Evolutionary conservation across 2,888 invertebrate species (phyloP).

Genomic region (Candidula unifasciata): DNA sequence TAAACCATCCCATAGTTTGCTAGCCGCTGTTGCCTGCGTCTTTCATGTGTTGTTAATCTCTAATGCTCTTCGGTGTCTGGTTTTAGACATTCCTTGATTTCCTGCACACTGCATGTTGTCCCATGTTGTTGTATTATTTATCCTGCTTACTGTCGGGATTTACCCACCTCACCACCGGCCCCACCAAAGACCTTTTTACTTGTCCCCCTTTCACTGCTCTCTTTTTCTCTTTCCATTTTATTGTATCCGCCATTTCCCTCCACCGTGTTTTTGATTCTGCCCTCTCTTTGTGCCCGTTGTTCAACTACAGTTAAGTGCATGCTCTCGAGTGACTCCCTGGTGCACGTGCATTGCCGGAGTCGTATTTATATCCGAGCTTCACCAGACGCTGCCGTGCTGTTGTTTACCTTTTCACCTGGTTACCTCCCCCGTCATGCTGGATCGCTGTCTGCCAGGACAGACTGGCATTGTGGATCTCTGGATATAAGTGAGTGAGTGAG

Average conservation of each 20-base stretch:
- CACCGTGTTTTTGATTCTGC: too few relatives aligned
- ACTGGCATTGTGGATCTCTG: not conserved
- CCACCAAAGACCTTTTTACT: not conserved
- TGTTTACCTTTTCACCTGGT: not conserved
- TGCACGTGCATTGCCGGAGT: slow-evolving; percentile 3
- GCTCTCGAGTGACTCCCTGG: not conserved
- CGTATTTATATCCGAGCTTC: not conserved
- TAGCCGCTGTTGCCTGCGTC: too few relatives aligned
- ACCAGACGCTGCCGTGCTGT: not conserved
- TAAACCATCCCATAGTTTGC: too few relatives aligned
- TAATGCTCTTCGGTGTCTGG: too few relatives aligned
- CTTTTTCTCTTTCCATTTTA: not conserved
- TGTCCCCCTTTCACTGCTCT: not conserved
- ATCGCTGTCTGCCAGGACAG: not conserved
- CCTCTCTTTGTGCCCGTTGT: too few relatives aligned
- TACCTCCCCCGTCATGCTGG: not conserved
- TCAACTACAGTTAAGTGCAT: not conserved
- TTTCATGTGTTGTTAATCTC: too few relatives aligned
- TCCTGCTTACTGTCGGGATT: too few relatives aligned
- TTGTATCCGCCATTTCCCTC: too few relatives aligned
- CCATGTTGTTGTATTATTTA: too few relatives aligned
- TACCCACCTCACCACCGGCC: too few relatives aligned
- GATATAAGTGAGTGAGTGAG: not conserved
- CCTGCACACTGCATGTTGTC: too few relatives aligned
- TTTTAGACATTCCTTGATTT: too few relatives aligned